Evolutionary conservation across 2,888 invertebrate genomes (phyloP).

Genomic region (Andrena praecox): DNA sequence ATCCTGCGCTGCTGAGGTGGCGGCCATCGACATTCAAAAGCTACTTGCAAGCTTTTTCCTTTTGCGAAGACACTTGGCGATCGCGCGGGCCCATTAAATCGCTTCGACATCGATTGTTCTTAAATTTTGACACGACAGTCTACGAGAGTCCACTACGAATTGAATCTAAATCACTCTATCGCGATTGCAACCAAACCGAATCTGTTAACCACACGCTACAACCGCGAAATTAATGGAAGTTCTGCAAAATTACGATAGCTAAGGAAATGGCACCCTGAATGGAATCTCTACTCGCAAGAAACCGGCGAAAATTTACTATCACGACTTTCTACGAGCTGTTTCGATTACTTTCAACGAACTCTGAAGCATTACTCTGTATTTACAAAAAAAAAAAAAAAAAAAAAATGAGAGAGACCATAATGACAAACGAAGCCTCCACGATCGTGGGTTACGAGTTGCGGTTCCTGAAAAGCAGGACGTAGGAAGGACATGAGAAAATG

Average conservation of each 20-base stretch:
- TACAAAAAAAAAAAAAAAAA: too few species aligned
- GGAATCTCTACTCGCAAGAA: too few species aligned
- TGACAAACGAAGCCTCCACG: background rate
- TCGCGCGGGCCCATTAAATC: background rate
- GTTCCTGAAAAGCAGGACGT: slow-evolving; percentile 48
- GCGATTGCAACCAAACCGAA: too few species aligned
- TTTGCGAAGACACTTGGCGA: background rate
- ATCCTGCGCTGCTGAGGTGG: background rate
- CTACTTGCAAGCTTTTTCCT: background rate
- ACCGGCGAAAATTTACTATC: background rate
- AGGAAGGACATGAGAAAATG: slow-evolving; percentile 27
- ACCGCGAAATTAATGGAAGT: too few species aligned
- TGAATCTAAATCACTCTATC: too few species aligned
- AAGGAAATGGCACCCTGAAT: too few species aligned
- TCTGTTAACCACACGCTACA: too few species aligned
- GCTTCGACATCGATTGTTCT: background rate
- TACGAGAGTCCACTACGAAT: too few species aligned
- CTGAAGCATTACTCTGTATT: background rate
- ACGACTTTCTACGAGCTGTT: too few species aligned
- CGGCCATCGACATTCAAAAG: background rate
- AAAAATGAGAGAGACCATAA: too few species aligned
- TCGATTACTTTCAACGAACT: background rate
- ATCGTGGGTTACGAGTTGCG: background rate
- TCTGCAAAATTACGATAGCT: too few species aligned
- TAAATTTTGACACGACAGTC: background rate